Evolutionary conservation across 1,140 invertebrate genomes (phyloP), one percentile per base, ranked within the genome.

Genomic region (Laupala kohalensis): DNA sequence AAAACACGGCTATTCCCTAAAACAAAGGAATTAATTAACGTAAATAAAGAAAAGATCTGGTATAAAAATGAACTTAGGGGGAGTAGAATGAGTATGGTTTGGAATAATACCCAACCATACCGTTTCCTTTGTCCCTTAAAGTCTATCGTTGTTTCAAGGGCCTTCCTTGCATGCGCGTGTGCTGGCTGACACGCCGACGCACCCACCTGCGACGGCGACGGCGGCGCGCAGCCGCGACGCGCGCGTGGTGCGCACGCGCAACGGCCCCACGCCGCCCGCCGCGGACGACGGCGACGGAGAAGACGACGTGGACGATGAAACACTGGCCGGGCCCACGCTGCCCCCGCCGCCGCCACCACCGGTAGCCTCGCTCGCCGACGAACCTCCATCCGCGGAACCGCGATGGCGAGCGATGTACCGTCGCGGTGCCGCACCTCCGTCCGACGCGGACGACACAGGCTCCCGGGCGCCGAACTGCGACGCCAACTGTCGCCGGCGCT

Each of bases 401-500:
- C n/a, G 13, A 28, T 28, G 53, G 53, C 69, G 37, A 5, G 53
- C 28, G 25, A 72, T 27, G 71, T 24, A 70, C 6, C 67, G 63
- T 19, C 64, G 24, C 0, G 70, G 0, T 19, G 63, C 4, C 12
- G 26, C 24, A 23, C 23, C 53, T 25, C 19, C 3, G 9, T 65
- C 63, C n/a, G n/a, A n/a, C n/a, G n/a, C n/a, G n/a, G n/a, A n/a
- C n/a, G n/a, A n/a, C n/a, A n/a, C n/a, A n/a, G n/a, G n/a, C 4
- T 72, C 71, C 12, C 53, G 66, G 15, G 65, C 67, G n/a, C 74
- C 75, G 72, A 76, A 79, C 73, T 80, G 79, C 19, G 82, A 82
- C 9, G 83, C 86, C 63, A 88, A 78, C 77, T 88, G 87, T 74
- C 82, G 84, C 70, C 86, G 82, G 67, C 87, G 80, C 75, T 88